These are phyloP conservation scores for Strigamia maritima DNA, from an alignment of 2,888 invertebrate species.

Conservation along the genomic window DNA sequence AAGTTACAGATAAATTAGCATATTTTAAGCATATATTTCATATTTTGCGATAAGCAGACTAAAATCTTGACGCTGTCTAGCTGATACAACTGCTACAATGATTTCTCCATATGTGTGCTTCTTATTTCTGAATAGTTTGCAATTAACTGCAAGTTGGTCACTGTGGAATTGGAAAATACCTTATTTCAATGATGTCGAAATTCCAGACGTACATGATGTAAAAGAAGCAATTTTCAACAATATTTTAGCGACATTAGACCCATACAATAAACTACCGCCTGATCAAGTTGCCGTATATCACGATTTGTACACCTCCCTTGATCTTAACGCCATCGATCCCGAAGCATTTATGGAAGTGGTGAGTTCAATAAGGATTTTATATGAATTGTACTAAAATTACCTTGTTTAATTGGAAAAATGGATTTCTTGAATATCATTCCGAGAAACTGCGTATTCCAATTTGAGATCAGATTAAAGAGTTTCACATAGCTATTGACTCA, in stretches of 20 bases:
- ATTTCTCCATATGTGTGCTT: constrained; percentile 36
- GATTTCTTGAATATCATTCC: too few relatives aligned
- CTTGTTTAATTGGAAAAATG: not conserved
- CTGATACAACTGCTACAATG: not conserved
- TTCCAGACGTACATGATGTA: not conserved
- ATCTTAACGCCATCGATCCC: not conserved
- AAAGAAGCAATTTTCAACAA: not conserved
- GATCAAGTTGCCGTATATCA: not conserved
- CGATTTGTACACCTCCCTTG: not conserved
- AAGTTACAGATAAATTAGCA: too few relatives aligned
- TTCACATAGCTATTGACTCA: too few relatives aligned
- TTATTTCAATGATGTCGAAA: not conserved
- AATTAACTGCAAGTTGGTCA: not conserved
- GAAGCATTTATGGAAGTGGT: constrained; percentile 8
- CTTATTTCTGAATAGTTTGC: not conserved
- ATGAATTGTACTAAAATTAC: not conserved
- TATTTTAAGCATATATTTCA: too few relatives aligned
- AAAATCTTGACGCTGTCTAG: not conserved
- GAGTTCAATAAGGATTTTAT: not conserved
- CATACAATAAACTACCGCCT: not conserved
- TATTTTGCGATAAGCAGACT: too few relatives aligned
- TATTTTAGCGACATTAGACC: not conserved
- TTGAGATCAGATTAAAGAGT: not conserved
- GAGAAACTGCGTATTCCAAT: not conserved
- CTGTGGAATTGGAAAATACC: not conserved